Evolutionary conservation across 2,888 invertebrate genomes (phyloP), one percentile per base, ranked within the genome.

Genomic region (Leucophenga maculata): DNA sequence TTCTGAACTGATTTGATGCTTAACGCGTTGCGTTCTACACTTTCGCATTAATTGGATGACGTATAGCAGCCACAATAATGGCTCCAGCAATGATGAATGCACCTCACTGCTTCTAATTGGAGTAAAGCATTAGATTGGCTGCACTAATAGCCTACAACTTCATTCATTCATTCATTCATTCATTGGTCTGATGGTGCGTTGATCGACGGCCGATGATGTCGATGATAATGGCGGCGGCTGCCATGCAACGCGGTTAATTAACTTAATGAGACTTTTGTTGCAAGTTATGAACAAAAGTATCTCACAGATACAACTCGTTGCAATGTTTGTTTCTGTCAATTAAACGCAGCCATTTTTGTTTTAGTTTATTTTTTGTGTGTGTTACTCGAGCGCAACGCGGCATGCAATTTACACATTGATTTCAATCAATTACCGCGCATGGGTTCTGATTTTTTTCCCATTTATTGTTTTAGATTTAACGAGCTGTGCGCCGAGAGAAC

Each of bases 371-470:
- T 57, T 26, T 31, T 31, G n/a, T n/a, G n/a, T 31, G 14, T 60
- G 39, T 39, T 31, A 52, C 26, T 26, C 26, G 26, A 26, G 67
- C 59, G 9, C 39, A 20, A 68, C 69, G 68, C 74, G 55, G 65
- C 72, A 60, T 68, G 71, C 80, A 81, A 79, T 81, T 81, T 82
- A 81, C 81, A 82, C 81, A 83, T 77, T 83, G 81, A 83, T 83
- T 81, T 81, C 78, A 76, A 81, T 78, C 83, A 81, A 80, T 78
- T 70, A 65, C 6, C 16, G 6, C 18, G 50, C 14, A 6, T 50
- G 6, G 6, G 50, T 8, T 50, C 14, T 46, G 44, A 18, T 46
- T 46, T 46, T n/a, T 18, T 44, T 20, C 20, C 22, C 20, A 22
- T 44, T 46, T 20, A 64, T 52, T n/a, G 18, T n/a, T 16, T 50